A percentile compares a stretch with the other conserved stretches of the same genome.
phyloP scores from a whole-genome alignment of 2,888 invertebrate species.

The Drosophila dives region DNA sequence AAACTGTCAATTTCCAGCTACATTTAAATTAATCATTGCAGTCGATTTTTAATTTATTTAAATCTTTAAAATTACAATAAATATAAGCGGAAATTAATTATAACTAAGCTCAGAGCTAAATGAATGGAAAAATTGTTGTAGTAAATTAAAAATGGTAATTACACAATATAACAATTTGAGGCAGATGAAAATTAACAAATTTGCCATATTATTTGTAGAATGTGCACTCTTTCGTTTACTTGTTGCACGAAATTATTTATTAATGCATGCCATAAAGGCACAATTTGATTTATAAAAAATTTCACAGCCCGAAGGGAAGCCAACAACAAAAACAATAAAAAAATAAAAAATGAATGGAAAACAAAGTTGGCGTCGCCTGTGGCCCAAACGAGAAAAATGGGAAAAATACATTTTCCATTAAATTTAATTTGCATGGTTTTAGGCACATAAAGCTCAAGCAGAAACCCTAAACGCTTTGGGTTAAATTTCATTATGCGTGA shows the following conservation, averaged over 20 bases:
- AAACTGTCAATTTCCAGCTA: neutral
- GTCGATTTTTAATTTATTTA: neutral
- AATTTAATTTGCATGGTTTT: slow-evolving; percentile 76
- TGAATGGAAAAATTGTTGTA: neutral
- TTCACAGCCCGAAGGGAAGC: slow-evolving; percentile 22
- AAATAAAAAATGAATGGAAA: slow-evolving; percentile 4
- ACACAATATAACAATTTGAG: neutral
- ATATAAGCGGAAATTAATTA: neutral
- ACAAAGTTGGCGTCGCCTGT: slow-evolving; percentile 1
- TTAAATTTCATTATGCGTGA: slow-evolving; percentile 62
- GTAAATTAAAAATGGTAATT: neutral
- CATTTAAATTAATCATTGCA: neutral
- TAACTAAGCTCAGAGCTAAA: neutral
- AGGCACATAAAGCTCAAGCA: slow-evolving; percentile 53
- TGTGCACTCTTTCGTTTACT: slow-evolving; percentile 24
- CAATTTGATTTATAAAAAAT: slow-evolving; percentile 61
- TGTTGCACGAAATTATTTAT: slow-evolving; percentile 58
- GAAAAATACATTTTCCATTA: slow-evolving; percentile 74
- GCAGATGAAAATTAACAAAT: neutral
- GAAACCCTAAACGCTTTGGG: slow-evolving; percentile 46
- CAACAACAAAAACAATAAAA: neutral
- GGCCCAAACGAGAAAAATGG: slow-evolving; percentile 40
- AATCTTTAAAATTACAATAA: neutral
- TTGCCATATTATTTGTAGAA: neutral
- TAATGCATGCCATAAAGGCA: slow-evolving; percentile 48